Evolutionary conservation across 2,888 invertebrate genomes (phyloP).

Genomic region (Ormyrus labotus): DNA sequence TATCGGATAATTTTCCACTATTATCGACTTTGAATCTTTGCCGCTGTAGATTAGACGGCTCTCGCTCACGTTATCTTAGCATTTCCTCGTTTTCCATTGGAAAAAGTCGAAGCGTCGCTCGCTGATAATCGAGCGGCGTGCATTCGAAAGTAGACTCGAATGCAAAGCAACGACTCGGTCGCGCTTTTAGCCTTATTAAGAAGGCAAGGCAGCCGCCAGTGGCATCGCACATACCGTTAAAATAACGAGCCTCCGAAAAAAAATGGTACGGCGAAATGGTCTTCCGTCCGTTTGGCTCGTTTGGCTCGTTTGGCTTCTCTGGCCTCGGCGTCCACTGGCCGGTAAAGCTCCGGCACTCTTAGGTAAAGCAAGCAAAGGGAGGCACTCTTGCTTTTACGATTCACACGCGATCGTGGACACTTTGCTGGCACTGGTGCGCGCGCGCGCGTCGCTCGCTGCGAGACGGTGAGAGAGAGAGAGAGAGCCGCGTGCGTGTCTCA

Average conservation of each 20-base stretch:
- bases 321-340: no score
- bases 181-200: slow-evolving; percentile 1
- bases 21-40: no score
- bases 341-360: background rate
- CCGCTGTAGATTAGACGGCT: no score
- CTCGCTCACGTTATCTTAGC: no score
- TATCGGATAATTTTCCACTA: no score
- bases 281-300: no score
- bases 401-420: background rate
- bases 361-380: background rate
- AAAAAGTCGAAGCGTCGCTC: no score
- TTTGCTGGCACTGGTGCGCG: background rate
- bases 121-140: background rate
- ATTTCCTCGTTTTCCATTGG: no score
- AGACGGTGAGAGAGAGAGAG: slow-evolving; percentile 2
- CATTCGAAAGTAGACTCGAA: no score
- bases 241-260: slow-evolving; percentile 23
- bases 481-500: slow-evolving; percentile 63
- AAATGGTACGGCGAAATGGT: background rate
- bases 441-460: slow-evolving; percentile 1
- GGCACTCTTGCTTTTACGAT: background rate
- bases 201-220: background rate
- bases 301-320: no score
- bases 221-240: slow-evolving; percentile 19
- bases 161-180: no score